Percentiles rank a stretch among this genome's conserved stretches.
Conservation (phyloP, 2,113 vertebrate species). For the Gasterosteus nipponicus region DNA sequence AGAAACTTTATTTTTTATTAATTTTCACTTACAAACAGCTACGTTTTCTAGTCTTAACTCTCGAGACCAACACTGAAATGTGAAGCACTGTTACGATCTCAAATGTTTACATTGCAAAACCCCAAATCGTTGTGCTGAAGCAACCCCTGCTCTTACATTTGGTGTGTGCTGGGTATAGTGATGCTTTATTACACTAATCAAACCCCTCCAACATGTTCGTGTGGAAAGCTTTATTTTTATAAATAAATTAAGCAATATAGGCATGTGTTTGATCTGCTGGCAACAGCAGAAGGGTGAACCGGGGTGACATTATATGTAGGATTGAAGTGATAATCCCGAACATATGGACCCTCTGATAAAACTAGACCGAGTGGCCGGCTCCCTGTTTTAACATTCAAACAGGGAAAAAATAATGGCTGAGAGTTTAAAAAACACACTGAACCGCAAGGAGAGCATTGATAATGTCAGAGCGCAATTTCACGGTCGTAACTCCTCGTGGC, state of each 20-base stretch:
- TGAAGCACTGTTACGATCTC: slow-evolving; percentile 22
- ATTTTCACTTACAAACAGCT: slow-evolving; percentile 25
- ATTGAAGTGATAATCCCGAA: slow-evolving; percentile 22
- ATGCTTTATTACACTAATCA: not conserved
- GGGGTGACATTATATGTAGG: slow-evolving; percentile 5
- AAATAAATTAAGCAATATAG: not conserved
- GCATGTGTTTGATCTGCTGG: slow-evolving; percentile 2
- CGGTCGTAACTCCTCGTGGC: slow-evolving; percentile 56
- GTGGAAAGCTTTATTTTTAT: slow-evolving; percentile 12
- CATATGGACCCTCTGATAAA: slow-evolving; percentile 44
- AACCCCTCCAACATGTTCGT: not conserved
- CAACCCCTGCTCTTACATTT: not conserved
- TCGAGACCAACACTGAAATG: slow-evolving; percentile 7
- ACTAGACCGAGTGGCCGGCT: slow-evolving; percentile 43
- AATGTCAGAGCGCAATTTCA: slow-evolving; percentile 74
- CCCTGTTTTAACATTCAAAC: slow-evolving; percentile 49
- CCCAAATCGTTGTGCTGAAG: slow-evolving; percentile 25
- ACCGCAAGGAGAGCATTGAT: slow-evolving; percentile 41
- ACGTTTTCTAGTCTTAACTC: slow-evolving; percentile 41
- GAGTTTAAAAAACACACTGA: slow-evolving; percentile 56
- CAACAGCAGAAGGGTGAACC: not conserved
- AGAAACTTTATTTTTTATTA: slow-evolving; percentile 39
- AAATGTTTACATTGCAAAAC: slow-evolving; percentile 49
- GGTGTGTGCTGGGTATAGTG: slow-evolving; percentile 12
- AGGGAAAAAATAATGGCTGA: slow-evolving; percentile 51